phyloP scores from a whole-genome alignment of 1,140 invertebrate genomes.

The Lucilia cuprina region DNA sequence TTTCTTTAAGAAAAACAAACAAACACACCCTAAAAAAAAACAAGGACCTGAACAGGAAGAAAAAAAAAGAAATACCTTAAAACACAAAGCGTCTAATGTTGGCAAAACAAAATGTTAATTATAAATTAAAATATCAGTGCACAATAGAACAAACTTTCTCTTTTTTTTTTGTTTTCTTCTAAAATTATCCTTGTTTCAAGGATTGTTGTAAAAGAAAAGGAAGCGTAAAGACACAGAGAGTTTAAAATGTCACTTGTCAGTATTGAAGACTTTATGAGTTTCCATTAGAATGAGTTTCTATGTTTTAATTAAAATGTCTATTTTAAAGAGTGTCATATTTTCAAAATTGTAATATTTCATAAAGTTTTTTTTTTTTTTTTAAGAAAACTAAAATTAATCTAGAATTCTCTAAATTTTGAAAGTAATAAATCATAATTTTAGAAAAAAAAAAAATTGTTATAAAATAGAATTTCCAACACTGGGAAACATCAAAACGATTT shows the following conservation, averaged over 20 bases:
- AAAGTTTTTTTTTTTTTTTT: neutral
- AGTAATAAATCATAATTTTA: too few relatives aligned
- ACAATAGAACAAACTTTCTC: too few relatives aligned
- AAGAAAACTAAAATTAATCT: neutral
- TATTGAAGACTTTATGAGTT: constrained; percentile 62
- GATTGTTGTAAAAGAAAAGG: neutral
- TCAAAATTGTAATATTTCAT: neutral
- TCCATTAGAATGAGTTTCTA: constrained; percentile 50
- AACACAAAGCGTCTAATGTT: constrained; percentile 50
- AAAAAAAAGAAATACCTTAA: too few relatives aligned
- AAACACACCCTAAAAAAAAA: constrained; percentile 39
- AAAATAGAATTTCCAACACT: too few relatives aligned
- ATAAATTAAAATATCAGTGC: constrained; percentile 45
- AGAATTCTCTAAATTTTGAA: too few relatives aligned
- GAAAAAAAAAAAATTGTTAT: too few relatives aligned
- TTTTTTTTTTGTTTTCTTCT: too few relatives aligned
- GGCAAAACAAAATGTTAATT: constrained; percentile 61
- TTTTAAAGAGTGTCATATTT: neutral
- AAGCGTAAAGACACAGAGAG: too few relatives aligned
- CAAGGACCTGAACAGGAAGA: constrained; percentile 34
- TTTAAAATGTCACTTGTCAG: constrained; percentile 45
- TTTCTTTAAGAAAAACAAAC: constrained; percentile 8
- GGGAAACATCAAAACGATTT: too few relatives aligned
- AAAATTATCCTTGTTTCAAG: neutral
- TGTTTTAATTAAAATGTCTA: neutral